These are phyloP conservation scores for Dasyprocta punctata DNA, from an alignment of 2,113 vertebrate species.

Conservation along the genomic window DNA sequence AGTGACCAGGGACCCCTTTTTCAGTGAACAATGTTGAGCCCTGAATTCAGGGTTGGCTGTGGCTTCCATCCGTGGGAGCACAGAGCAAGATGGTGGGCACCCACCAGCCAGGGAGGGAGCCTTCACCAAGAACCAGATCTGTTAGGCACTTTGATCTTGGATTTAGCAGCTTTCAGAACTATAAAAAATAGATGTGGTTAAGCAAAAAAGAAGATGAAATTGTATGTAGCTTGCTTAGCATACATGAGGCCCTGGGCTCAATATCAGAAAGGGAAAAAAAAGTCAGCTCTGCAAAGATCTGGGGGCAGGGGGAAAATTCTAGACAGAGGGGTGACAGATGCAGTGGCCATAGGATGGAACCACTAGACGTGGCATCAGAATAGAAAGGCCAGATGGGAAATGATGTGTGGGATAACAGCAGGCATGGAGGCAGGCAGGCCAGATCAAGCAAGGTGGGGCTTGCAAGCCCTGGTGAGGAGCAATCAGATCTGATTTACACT, in stretches of 20 bases:
- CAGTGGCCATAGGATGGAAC: not conserved
- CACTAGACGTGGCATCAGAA: not conserved
- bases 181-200: not conserved
- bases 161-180: not conserved
- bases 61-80: not conserved
- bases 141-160: not conserved
- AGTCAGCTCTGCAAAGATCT: constrained; percentile 1
- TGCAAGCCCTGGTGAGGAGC: not conserved
- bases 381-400: not conserved
- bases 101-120: not conserved
- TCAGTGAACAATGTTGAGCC: not conserved
- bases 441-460: not conserved
- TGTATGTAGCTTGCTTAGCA: not conserved
- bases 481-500: not conserved
- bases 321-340: not conserved
- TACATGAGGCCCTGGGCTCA: not conserved
- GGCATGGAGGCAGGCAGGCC: not conserved
- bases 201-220: not conserved
- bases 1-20: not conserved
- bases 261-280: not conserved
- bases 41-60: not conserved
- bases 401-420: not conserved
- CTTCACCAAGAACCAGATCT: not conserved
- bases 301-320: not conserved
- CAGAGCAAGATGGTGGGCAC: not conserved